Percentiles rank a stretch among this genome's conserved stretches.
phyloP scores from a whole-genome alignment of 64 coral and sea anemone species.

The Pocillopora verrucosa region DNA sequence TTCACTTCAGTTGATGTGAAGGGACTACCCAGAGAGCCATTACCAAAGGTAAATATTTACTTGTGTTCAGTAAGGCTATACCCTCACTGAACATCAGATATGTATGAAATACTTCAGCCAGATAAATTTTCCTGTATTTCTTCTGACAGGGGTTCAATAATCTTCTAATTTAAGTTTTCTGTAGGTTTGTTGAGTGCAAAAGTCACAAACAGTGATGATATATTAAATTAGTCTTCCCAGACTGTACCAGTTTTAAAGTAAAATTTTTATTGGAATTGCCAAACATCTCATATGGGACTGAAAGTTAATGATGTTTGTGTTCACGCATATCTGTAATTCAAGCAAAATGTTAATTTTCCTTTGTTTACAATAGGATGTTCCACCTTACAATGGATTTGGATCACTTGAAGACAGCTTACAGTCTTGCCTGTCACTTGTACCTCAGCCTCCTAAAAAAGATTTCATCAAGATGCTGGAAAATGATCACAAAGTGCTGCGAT shows the following conservation, averaged over 20 bases:
- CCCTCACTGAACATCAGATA: no score
- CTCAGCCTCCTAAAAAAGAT: conserved; percentile 99
- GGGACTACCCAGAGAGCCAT: conserved; percentile 46
- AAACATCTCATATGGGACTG: not conserved
- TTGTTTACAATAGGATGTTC: conserved; percentile 48
- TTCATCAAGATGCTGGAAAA: conserved; percentile 99
- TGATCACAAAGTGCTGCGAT: conserved; percentile 97
- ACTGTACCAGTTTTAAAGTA: no score
- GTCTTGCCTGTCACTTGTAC: conserved; percentile 89
- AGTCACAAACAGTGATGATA: no score
- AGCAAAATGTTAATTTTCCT: not conserved
- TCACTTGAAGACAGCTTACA: conserved; percentile 95
- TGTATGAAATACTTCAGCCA: no score
- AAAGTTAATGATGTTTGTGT: not conserved
- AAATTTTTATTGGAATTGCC: no score
- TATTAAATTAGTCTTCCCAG: no score
- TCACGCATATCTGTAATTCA: not conserved
- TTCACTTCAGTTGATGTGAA: conserved; percentile 74
- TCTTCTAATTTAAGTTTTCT: no score
- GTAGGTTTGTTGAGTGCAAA: no score
- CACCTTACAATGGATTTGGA: conserved; percentile 98
- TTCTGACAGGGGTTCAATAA: not conserved
- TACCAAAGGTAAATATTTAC: conserved; percentile 49
- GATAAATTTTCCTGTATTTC: not conserved
- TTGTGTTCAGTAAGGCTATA: no score